A percentile compares a stretch with the other conserved stretches of the same genome.
Evolutionary conservation across 1,140 invertebrate species (phyloP).

Genomic region (Drosophila suzukii): DNA sequence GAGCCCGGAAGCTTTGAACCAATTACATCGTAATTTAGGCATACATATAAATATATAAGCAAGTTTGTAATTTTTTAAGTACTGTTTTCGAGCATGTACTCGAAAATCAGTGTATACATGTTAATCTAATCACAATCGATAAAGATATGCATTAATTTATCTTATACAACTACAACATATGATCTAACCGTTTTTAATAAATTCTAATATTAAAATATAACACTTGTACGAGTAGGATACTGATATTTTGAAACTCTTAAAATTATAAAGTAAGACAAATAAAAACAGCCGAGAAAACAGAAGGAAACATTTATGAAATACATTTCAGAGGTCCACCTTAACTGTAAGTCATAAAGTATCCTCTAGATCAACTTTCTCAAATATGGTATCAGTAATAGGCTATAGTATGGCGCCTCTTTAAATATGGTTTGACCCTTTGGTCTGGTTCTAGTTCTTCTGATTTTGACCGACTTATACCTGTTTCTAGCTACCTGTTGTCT

Average conservation of each 20-base stretch:
- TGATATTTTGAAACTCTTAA: no score
- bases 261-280: neutral
- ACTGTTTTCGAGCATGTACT: no score
- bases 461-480: constrained; percentile 40
- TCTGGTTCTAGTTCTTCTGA: neutral
- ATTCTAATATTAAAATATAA: no score
- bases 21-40: neutral
- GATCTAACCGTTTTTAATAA: no score
- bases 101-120: neutral
- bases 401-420: constrained; percentile 38
- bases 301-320: neutral
- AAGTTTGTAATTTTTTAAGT: no score
- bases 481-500: constrained; percentile 39
- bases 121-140: no score
- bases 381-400: constrained; percentile 44
- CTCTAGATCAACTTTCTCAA: constrained; percentile 8
- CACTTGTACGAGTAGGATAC: no score
- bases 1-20: neutral
- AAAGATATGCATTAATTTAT: no score
- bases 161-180: no score
- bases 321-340: neutral
- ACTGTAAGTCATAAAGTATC: neutral
- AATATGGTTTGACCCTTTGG: constrained; percentile 39
- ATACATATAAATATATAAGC: no score
- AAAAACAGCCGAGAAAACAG: neutral